Base-by-base conservation (phyloP, 2,797 vertebrate species). In the Platalea minor region DNA sequence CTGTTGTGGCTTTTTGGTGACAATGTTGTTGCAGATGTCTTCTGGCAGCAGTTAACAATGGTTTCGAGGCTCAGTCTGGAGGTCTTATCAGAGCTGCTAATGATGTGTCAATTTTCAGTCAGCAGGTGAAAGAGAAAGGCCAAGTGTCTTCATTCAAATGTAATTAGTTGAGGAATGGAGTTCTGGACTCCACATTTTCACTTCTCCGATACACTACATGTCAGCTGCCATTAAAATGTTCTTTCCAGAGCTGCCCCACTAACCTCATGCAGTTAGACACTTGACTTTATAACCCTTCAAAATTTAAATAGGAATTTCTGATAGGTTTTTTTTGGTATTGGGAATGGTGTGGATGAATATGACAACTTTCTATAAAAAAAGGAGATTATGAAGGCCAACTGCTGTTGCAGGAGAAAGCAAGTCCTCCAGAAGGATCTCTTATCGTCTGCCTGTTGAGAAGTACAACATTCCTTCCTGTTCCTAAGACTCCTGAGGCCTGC, bases 291-390 rank as follows among this genome's bases (percentile, higher is more conserved):
- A 59, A 50, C 13, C 4, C 17, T 75, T 78, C 41, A 33, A 75
- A 81, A 50, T 33, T n/a, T 57, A 77, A 61, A 64, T 5, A 13
- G 5, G 12, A 70, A 29, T 56, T 91, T 69, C 3, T 88, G n/a
- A 17, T 48, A 2, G 2, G 9, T 39, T 4, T 13, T 25, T 13
- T 9, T 29, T 54, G 1, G 1, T 12, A 2, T 37, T 65, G 9
- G 17, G 25, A 80, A 61, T 57, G 45, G 4, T 82, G 23, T 64
- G 23, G 17, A 57, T 72, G 17, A 11, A n/a, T 48, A 33, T 76
- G 28, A 5, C 7, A 63, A 59, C 13, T 29, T 76, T 19, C 12
- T 57, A 7, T 4, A 16, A 5, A 31, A 54, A 39, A 50, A 13
- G 5, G 11, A 23, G 1, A 53, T 11, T 25, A 14, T 54, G 11